These are phyloP conservation scores for Idaea biselata DNA, from an alignment of 2,888 invertebrate genomes.

Conservation along the genomic window DNA sequence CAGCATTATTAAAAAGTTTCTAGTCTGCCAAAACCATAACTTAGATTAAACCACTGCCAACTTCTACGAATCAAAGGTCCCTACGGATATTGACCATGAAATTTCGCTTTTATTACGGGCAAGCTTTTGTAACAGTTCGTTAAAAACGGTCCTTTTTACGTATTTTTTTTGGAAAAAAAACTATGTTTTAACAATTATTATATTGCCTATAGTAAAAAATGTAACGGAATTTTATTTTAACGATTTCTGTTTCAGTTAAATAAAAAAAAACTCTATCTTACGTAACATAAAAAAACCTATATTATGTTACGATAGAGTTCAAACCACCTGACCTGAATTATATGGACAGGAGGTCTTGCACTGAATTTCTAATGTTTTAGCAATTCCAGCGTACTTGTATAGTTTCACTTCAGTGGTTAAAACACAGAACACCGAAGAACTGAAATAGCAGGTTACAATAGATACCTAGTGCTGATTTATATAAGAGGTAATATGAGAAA, in stretches of 20 bases:
- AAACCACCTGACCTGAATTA: no score
- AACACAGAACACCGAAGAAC: no score
- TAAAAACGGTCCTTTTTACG: conserved; percentile 25
- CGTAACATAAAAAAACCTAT: no score
- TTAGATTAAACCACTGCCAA: conserved; percentile 75
- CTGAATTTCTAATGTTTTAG: no score
- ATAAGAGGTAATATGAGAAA: no score
- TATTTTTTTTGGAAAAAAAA: conserved; percentile 24
- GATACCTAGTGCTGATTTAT: no score
- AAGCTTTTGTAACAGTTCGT: conserved; percentile 46
- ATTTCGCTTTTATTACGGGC: conserved; percentile 66
- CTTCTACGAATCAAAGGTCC: conserved; percentile 62
- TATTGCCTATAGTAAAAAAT: conserved; percentile 21
- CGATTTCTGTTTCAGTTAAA: conserved; percentile 3
- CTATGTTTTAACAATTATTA: conserved; percentile 28
- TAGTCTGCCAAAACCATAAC: conserved; percentile 28
- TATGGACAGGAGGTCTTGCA: no score
- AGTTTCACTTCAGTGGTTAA: no score
- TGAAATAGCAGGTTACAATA: no score
- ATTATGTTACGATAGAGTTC: no score
- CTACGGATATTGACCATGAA: conserved; percentile 76
- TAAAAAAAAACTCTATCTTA: no score
- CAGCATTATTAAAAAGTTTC: background rate
- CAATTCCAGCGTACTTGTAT: no score
- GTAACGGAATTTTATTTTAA: conserved; percentile 25